Evolutionary conservation across 2,888 invertebrate species (phyloP).

Genomic region (Parnassius mnemosyne): DNA sequence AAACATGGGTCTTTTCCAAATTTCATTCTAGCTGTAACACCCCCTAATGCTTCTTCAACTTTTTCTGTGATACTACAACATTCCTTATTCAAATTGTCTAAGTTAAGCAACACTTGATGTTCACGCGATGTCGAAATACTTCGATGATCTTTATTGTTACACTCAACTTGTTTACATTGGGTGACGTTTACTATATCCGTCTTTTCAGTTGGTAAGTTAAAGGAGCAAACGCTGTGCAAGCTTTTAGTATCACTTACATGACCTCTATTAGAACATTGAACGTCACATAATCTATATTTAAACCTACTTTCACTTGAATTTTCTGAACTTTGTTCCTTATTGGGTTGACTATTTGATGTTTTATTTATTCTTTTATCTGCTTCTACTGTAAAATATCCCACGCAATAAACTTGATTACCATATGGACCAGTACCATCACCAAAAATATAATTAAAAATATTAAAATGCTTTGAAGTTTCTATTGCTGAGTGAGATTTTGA

Average conservation of each 20-base stretch:
- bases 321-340: conserved; percentile 34
- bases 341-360: conserved; percentile 17
- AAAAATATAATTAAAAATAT: conserved; percentile 57
- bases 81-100: conserved; percentile 39
- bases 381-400: conserved; percentile 59
- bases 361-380: conserved; percentile 38
- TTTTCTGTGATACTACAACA: conserved; percentile 48
- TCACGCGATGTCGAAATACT: conserved; percentile 44
- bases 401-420: conserved; percentile 54
- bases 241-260: conserved; percentile 13
- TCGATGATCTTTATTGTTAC: conserved; percentile 43
- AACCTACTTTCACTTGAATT: conserved; percentile 30
- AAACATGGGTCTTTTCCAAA: conserved; percentile 54
- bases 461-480: conserved; percentile 35
- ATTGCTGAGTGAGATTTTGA: conserved; percentile 49
- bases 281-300: conserved; percentile 17
- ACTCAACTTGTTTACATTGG: conserved; percentile 52
- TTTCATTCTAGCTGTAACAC: conserved; percentile 49
- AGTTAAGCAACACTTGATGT: conserved; percentile 48
- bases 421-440: conserved; percentile 41
- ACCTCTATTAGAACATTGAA: neutral
- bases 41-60: conserved; percentile 52
- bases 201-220: conserved; percentile 40
- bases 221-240: conserved; percentile 42
- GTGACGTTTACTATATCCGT: conserved; percentile 35